Conservation (phyloP, 2,797 vertebrate species). For the Sebastes miniatus region DNA sequence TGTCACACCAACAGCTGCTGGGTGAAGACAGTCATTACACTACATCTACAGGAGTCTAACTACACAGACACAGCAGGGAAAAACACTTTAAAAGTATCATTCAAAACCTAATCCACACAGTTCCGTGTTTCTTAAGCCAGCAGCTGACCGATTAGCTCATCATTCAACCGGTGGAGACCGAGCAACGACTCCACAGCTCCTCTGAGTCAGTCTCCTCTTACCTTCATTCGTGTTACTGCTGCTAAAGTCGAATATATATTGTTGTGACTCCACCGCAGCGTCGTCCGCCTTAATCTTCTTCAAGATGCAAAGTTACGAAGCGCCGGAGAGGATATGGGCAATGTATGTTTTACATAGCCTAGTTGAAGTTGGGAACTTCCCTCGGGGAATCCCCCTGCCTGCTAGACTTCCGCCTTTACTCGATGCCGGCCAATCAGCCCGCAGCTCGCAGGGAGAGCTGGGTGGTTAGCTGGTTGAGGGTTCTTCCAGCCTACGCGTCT, state of each 20-base stretch:
- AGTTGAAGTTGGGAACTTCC: slow-evolving; percentile 86
- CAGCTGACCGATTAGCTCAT: slow-evolving; percentile 31
- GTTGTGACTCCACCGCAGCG: slow-evolving; percentile 67
- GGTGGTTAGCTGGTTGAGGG: slow-evolving; percentile 62
- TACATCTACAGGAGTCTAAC: not conserved
- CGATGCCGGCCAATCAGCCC: slow-evolving; percentile 75
- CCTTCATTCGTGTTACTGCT: slow-evolving; percentile 77
- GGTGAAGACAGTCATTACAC: not conserved
- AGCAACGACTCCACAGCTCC: slow-evolving; percentile 2
- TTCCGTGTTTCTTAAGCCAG: slow-evolving; percentile 57
- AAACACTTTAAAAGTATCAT: slow-evolving; percentile 14
- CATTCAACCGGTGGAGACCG: slow-evolving; percentile 60
- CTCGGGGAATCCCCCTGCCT: slow-evolving; percentile 87
- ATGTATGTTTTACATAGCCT: slow-evolving; percentile 80
- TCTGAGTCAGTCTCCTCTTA: slow-evolving; percentile 59
- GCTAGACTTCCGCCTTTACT: slow-evolving; percentile 82
- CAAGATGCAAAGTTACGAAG: slow-evolving; percentile 62
- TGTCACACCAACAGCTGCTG: slow-evolving; percentile 14
- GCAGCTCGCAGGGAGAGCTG: slow-evolving; percentile 47
- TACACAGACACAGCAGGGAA: not conserved
- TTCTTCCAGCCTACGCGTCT: slow-evolving; percentile 75
- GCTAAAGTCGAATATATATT: slow-evolving; percentile 44
- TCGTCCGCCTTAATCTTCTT: slow-evolving; percentile 57
- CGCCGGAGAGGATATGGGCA: slow-evolving; percentile 78
- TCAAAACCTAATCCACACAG: slow-evolving; percentile 34